phyloP scores from a whole-genome alignment of 2,113 vertebrate species.

The Abramis brama region DNA sequence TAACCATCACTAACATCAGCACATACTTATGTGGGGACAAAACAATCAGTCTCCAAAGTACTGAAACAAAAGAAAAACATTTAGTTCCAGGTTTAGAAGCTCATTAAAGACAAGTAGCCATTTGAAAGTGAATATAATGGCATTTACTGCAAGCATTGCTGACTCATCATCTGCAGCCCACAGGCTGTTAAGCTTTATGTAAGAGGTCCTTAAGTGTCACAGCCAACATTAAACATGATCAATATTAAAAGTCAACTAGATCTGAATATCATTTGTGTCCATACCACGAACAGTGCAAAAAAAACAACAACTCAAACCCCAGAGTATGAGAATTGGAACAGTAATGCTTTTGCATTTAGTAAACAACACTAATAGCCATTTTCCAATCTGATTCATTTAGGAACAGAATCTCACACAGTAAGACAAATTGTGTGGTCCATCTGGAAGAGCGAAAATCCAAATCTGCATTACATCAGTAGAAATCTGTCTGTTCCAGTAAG shows the following conservation, averaged over 20 bases:
- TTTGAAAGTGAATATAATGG: conserved; percentile 21
- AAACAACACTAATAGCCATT: background rate
- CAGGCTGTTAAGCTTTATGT: conserved; percentile 12
- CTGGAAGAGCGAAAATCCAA: background rate
- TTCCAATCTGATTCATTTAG: conserved; percentile 3
- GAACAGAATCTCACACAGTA: conserved; percentile 7
- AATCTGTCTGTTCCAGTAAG: conserved; percentile 5
- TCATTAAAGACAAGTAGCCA: conserved; percentile 26
- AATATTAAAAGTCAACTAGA: conserved; percentile 12
- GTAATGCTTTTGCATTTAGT: background rate
- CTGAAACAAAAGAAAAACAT: conserved; percentile 19
- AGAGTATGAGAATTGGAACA: background rate
- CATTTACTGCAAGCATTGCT: conserved; percentile 33
- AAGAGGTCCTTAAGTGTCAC: conserved; percentile 10
- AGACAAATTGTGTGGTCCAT: background rate
- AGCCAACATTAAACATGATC: conserved; percentile 14
- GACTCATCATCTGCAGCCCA: conserved; percentile 32
- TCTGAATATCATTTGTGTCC: background rate
- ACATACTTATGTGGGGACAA: conserved; percentile 1
- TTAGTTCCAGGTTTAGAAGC: background rate
- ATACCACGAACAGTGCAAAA: background rate
- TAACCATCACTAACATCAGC: background rate
- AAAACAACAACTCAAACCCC: background rate
- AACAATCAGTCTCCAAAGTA: conserved; percentile 3
- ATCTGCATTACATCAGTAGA: background rate